phyloP scores from a whole-genome alignment of 2,113 vertebrate genomes.

The Chionodraco myersi region DNA sequence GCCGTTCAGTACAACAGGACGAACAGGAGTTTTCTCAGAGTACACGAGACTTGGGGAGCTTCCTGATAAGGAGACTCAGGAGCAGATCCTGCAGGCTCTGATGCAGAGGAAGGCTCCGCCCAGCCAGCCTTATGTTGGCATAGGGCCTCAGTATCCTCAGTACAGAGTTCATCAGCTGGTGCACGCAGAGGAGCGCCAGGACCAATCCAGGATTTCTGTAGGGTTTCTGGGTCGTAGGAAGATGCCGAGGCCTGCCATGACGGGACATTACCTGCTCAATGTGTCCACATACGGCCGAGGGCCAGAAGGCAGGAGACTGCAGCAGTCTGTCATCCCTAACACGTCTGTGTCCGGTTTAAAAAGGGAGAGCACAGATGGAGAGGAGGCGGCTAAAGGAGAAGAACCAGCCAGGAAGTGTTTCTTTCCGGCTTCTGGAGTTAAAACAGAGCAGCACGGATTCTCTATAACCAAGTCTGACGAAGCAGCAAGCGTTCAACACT shows the following conservation, averaged over 20 bases:
- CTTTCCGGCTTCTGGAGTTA: slow-evolving; percentile 40
- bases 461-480: slow-evolving; percentile 42
- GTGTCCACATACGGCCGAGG: slow-evolving; percentile 95
- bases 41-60: slow-evolving; percentile 80
- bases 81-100: slow-evolving; percentile 90
- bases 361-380: slow-evolving; percentile 77
- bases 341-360: slow-evolving; percentile 73
- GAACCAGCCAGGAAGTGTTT: slow-evolving; percentile 53
- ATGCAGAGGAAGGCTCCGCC: slow-evolving; percentile 86
- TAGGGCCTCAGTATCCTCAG: slow-evolving; percentile 78
- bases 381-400: slow-evolving; percentile 56
- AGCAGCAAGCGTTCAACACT: slow-evolving; percentile 25
- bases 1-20: slow-evolving; percentile 60
- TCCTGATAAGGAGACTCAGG: slow-evolving; percentile 87
- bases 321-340: slow-evolving; percentile 73
- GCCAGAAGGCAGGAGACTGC: slow-evolving; percentile 88
- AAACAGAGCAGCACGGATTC: slow-evolving; percentile 81
- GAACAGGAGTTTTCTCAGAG: slow-evolving; percentile 75
- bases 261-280: slow-evolving; percentile 97
- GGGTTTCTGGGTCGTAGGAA: slow-evolving; percentile 90
- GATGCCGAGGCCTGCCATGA: slow-evolving; percentile 92
- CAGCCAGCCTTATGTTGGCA: slow-evolving; percentile 72
- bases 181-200: slow-evolving; percentile 74
- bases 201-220: slow-evolving; percentile 84
- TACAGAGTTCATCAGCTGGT: slow-evolving; percentile 78